phyloP scores from a whole-genome alignment of 2,888 invertebrate species.

The Stenodera caucasica region DNA sequence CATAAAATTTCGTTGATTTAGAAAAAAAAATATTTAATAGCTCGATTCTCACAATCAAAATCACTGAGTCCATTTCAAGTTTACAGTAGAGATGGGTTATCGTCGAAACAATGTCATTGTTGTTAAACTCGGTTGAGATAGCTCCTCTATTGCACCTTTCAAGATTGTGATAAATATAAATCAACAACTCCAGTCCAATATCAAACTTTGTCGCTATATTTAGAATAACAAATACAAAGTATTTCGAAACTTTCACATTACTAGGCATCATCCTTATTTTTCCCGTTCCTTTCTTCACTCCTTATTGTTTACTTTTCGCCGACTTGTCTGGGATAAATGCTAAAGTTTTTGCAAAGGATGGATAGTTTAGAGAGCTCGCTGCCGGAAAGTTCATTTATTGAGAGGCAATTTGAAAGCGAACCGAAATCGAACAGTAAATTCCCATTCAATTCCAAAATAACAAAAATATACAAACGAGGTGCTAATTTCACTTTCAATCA shows the following conservation, averaged over 20 bases:
- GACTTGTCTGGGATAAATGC: not conserved
- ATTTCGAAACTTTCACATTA: slow-evolving; percentile 3
- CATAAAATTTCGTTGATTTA: not conserved
- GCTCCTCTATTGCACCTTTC: slow-evolving; percentile 14
- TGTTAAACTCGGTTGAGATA: no score
- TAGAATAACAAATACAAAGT: not conserved
- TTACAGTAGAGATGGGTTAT: no score
- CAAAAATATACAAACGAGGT: not conserved
- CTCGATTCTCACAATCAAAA: no score
- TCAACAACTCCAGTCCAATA: slow-evolving; percentile 5
- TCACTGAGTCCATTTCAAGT: no score
- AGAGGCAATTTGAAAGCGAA: not conserved
- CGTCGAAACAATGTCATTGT: no score
- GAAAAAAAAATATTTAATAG: no score
- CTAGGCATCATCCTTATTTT: not conserved
- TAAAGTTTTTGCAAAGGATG: not conserved
- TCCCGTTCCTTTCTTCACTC: not conserved
- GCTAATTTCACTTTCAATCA: not conserved
- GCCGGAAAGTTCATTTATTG: not conserved
- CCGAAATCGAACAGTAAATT: not conserved
- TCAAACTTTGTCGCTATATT: not conserved
- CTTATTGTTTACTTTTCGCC: not conserved
- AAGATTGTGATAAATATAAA: slow-evolving; percentile 27
- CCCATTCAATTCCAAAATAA: no score
- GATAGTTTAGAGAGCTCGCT: not conserved